Percentiles rank a stretch among this genome's conserved stretches.
These are phyloP conservation scores for Sus cebifrons DNA, from an alignment of 2,797 vertebrate species.

Conservation along the genomic window DNA sequence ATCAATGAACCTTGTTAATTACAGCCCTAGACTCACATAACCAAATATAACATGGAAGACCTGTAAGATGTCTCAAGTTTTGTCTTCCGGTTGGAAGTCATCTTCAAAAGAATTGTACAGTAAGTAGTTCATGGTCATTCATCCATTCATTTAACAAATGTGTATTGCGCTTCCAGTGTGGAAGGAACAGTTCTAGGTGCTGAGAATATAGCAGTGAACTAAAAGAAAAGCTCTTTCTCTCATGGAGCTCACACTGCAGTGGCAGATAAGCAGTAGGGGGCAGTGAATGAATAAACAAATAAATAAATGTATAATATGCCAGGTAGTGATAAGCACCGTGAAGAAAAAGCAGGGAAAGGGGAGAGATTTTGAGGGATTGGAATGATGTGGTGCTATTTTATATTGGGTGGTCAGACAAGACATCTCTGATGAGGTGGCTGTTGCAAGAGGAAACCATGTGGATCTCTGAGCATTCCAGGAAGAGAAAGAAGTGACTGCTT, in stretches of 20 bases:
- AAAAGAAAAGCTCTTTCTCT: not conserved
- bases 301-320: not conserved
- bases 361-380: not conserved
- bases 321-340: not conserved
- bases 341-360: not conserved
- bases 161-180: not conserved
- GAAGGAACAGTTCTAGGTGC: not conserved
- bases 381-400: not conserved
- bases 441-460: not conserved
- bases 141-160: not conserved
- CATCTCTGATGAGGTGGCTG: not conserved
- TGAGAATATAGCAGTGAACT: not conserved
- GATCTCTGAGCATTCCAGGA: not conserved
- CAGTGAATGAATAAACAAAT: not conserved
- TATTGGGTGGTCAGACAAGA: not conserved
- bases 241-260: not conserved
- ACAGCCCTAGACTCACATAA: not conserved
- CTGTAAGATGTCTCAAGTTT: conserved; percentile 20
- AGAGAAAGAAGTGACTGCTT: not conserved
- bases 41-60: not conserved
- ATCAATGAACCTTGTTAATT: not conserved
- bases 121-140: not conserved
- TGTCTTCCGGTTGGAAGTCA: not conserved
- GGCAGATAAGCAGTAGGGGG: not conserved
- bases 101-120: not conserved